A percentile compares a stretch with the other conserved stretches of the same genome.
These are phyloP conservation scores for Natrix natrix DNA, from an alignment of 2,797 vertebrate species.

Conservation along the genomic window DNA sequence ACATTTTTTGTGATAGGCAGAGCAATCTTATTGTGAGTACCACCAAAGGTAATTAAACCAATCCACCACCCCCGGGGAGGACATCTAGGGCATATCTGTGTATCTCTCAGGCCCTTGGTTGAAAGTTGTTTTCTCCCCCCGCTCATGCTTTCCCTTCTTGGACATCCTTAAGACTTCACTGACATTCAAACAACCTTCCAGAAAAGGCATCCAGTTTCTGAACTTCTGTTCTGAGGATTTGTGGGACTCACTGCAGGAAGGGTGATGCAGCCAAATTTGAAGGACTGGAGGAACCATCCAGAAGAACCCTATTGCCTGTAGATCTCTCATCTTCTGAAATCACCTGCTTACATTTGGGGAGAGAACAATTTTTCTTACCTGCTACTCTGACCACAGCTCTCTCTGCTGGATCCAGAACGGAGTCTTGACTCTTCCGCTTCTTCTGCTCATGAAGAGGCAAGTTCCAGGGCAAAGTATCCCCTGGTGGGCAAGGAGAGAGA, in stretches of 20 bases:
- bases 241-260: not conserved
- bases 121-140: not conserved
- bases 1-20: not conserved
- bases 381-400: constrained; percentile 94
- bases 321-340: too few species aligned
- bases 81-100: not conserved
- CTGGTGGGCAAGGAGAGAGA: constrained; percentile 87
- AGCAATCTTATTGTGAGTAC: not conserved
- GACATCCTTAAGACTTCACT: not conserved
- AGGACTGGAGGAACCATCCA: not conserved
- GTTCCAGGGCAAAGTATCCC: constrained; percentile 96
- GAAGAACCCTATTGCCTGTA: not conserved
- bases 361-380: constrained; percentile 74
- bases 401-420: constrained; percentile 94
- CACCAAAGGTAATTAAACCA: not conserved
- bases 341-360: not conserved
- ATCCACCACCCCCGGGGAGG: not conserved
- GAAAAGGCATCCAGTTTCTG: not conserved
- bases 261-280: not conserved
- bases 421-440: constrained; percentile 95
- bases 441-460: constrained; percentile 92
- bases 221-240: not conserved
- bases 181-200: not conserved
- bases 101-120: not conserved
- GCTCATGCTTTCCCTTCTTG: not conserved